A percentile compares a stretch with the other conserved stretches of the same genome.
These are phyloP conservation scores for Cololabis saira DNA, from an alignment of 2,113 vertebrate species.

Conservation along the genomic window DNA sequence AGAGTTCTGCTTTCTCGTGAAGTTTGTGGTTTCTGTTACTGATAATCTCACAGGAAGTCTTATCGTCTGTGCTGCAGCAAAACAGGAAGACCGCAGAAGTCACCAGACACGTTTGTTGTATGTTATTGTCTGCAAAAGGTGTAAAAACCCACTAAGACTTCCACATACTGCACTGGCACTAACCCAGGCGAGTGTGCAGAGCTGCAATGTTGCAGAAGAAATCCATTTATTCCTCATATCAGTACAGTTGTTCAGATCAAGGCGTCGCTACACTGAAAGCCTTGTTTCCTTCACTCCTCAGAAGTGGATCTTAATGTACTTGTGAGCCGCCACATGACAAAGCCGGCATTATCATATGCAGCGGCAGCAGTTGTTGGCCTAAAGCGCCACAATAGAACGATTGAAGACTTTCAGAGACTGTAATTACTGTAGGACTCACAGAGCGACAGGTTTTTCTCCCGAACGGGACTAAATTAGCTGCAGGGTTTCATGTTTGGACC, in stretches of 20 bases:
- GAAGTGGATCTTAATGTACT: conserved; percentile 25
- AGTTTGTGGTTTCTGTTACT: neutral
- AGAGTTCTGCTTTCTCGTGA: too few species aligned
- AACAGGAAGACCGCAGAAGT: neutral
- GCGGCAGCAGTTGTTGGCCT: neutral
- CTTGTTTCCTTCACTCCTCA: conserved; percentile 49
- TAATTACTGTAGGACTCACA: neutral
- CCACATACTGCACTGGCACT: neutral
- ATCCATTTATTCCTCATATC: neutral
- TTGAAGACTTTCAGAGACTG: neutral
- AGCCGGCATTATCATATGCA: conserved; percentile 14
- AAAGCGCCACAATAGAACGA: neutral
- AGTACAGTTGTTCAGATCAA: conserved; percentile 12
- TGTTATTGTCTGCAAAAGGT: neutral
- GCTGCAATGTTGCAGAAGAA: conserved; percentile 14
- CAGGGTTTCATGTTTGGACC: too few species aligned
- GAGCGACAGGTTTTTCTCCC: too few species aligned
- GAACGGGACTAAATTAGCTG: too few species aligned
- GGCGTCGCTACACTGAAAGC: conserved; percentile 28
- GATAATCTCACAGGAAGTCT: neutral
- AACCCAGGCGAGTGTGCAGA: neutral
- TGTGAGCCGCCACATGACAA: conserved; percentile 26
- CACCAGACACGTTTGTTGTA: too few species aligned
- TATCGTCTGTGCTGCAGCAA: too few species aligned
- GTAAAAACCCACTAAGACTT: neutral